Conservation (phyloP, 2,888 invertebrate genomes). For the Phalera bucephala region DNA sequence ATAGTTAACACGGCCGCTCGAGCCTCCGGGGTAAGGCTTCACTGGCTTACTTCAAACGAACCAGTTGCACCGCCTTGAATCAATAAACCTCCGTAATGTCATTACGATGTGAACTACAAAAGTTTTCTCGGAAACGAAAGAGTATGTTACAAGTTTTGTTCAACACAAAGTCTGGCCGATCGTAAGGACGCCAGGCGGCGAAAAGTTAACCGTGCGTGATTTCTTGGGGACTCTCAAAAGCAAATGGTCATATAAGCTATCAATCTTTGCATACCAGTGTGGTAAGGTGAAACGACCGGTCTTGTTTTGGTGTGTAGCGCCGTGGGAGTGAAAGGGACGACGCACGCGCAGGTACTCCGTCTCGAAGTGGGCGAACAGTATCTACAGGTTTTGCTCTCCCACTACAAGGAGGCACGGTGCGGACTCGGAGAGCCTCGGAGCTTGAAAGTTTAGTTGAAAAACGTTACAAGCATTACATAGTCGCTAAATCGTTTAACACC, state of each 20-base stretch:
- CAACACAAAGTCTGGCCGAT: slow-evolving; percentile 61
- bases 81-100: slow-evolving; percentile 61
- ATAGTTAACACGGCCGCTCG: slow-evolving; percentile 45
- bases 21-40: slow-evolving; percentile 58
- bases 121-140: slow-evolving; percentile 44
- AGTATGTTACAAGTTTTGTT: slow-evolving; percentile 44
- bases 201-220: slow-evolving; percentile 82
- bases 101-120: slow-evolving; percentile 56
- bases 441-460: slow-evolving; percentile 73
- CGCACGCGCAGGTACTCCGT: slow-evolving; percentile 69
- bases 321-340: slow-evolving; percentile 70
- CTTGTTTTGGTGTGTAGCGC: slow-evolving; percentile 41
- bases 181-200: slow-evolving; percentile 80
- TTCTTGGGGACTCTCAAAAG: slow-evolving; percentile 79
- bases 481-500: slow-evolving; percentile 37
- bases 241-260: slow-evolving; percentile 83
- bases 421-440: slow-evolving; percentile 70
- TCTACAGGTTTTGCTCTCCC: slow-evolving; percentile 83
- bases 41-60: slow-evolving; percentile 54
- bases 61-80: slow-evolving; percentile 55
- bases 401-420: slow-evolving; percentile 77
- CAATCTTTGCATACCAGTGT: slow-evolving; percentile 83
- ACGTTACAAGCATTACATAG: slow-evolving; percentile 60
- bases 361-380: slow-evolving; percentile 74
- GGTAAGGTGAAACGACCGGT: slow-evolving; percentile 70